Evolutionary conservation across 2,888 invertebrate genomes (phyloP), one percentile per base, ranked within the genome.

Genomic region (Drosophila infuscata): DNA sequence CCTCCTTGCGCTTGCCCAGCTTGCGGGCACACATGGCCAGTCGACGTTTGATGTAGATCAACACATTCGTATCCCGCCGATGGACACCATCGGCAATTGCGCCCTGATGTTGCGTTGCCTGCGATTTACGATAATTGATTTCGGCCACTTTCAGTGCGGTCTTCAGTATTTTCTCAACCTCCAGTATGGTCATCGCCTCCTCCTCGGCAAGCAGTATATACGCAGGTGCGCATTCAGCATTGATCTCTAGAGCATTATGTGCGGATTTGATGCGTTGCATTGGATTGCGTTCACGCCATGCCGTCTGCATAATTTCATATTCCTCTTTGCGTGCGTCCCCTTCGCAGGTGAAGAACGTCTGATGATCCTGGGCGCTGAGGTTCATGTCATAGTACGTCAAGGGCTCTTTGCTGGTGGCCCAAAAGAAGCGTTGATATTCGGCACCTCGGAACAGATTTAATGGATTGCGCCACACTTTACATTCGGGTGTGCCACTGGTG

Each of bases 351-450:
- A 98, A 98, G 93, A 98, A 98, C 6, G 97, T 98, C 93, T 99
- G 99, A 93, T 99, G 99, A 94, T 99, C 99, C 94, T 99, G 99
- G 29, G 99, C 99, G 0, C 99, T 98, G 52, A 99, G 94, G 93
- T 99, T 99, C 99, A 99, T 99, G 92, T 99, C 99, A 93, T 99
- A 99, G 94, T 98, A 99, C 0, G 99, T 99, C 51, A 99, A 94
- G 0, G 99, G 99, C 83, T 99, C 98, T 91, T 98, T 97, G 83
- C 96, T 96, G 2, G 97, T 97, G 0, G 96, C 96, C 95, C 96
- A 96, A 93, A 97, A 97, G 93, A 98, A 98, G n/a, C 99, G 95
- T 85, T 97, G 97, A 94, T 99, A 99, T 93, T 99, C 99, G 0
- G 99, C 97, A 8, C 99, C 99, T 56, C 99, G 96, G 93, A 99